Percentiles rank a stretch among this genome's conserved stretches.
Evolutionary conservation across 2,797 vertebrate species (phyloP).

Genomic region (Catostomus latipinnis): DNA sequence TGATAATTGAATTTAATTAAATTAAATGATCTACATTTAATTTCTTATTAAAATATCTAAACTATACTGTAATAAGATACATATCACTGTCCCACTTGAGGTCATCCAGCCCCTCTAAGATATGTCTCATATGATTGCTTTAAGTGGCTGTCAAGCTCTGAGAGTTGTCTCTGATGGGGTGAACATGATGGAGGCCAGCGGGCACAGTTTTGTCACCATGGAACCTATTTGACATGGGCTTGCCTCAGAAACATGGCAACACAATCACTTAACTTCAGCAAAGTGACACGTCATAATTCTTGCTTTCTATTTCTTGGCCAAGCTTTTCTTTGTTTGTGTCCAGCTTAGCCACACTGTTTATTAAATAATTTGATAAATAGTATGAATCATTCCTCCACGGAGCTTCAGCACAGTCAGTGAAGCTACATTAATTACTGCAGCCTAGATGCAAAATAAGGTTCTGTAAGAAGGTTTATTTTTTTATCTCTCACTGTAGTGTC

Average conservation of each 20-base stretch:
- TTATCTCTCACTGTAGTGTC: too few species aligned
- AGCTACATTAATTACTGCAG: not conserved
- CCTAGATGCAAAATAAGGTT: conserved; percentile 9
- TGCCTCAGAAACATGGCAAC: conserved; percentile 7
- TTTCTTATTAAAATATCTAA: too few species aligned
- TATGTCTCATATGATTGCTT: conserved; percentile 32
- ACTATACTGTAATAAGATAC: too few species aligned
- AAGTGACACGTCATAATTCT: conserved; percentile 35
- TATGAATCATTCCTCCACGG: conserved; percentile 19
- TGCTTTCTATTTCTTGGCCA: conserved; percentile 1
- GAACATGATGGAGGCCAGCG: conserved; percentile 26
- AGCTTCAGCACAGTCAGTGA: not conserved
- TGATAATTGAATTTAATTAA: too few species aligned
- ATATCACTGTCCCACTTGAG: conserved; percentile 17
- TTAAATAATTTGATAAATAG: conserved; percentile 3
- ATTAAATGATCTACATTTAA: too few species aligned
- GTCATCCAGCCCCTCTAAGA: conserved; percentile 34
- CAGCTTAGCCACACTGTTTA: conserved; percentile 8
- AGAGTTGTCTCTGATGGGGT: conserved; percentile 28
- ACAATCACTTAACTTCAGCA: conserved; percentile 4
- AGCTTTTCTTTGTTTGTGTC: conserved; percentile 5
- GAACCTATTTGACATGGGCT: conserved; percentile 16
- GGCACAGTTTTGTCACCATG: conserved; percentile 13
- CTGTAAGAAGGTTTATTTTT: not conserved
- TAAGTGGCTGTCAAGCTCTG: conserved; percentile 34